A percentile compares a stretch with the other conserved stretches of the same genome.
Evolutionary conservation across 2,797 vertebrate genomes (phyloP).

Genomic region (Agapornis canus): DNA sequence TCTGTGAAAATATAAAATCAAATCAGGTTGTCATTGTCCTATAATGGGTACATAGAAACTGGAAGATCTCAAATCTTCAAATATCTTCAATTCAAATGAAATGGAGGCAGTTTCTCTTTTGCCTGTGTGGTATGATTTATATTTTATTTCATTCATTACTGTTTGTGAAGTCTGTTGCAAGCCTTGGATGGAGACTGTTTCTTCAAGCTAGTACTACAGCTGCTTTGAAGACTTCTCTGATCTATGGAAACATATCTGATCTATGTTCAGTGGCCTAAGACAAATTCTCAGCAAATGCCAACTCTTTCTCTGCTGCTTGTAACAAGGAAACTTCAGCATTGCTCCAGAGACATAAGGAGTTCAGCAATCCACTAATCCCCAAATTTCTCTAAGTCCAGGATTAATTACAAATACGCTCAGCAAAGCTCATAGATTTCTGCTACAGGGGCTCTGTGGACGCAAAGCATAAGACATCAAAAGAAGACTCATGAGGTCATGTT

Average conservation of each 20-base stretch:
- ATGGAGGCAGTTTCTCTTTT: not conserved
- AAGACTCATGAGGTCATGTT: not conserved
- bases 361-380: conserved; percentile 24
- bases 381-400: conserved; percentile 2
- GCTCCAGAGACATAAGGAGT: conserved; percentile 18
- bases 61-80: not conserved
- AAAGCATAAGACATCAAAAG: conserved; percentile 23
- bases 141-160: not conserved
- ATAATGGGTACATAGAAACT: not conserved
- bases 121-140: not conserved
- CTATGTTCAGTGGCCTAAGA: not conserved
- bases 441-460: not conserved
- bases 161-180: not conserved
- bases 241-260: not conserved
- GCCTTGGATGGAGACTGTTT: not conserved
- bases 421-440: conserved; percentile 15
- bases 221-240: conserved; percentile 11
- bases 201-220: not conserved
- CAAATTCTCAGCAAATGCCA: not conserved
- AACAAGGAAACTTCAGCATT: not conserved
- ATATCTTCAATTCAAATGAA: not conserved
- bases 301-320: not conserved
- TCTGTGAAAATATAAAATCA: not conserved
- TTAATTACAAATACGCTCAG: conserved; percentile 42
- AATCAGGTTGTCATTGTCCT: not conserved